Evolutionary conservation across 2,888 invertebrate species (phyloP).

Genomic region (Apamea anceps): DNA sequence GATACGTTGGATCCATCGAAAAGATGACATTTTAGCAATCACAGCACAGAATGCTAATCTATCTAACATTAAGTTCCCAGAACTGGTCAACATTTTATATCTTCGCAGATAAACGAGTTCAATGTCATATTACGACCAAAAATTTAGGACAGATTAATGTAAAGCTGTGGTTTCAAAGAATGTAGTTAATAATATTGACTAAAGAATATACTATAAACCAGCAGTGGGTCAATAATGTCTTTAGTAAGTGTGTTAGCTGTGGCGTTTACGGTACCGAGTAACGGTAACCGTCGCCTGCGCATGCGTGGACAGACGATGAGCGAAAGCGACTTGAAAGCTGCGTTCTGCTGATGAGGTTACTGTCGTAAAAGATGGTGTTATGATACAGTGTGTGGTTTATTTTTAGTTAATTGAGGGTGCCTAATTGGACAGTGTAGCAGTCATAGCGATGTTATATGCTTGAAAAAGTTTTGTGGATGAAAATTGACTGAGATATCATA

Average conservation of each 20-base stretch:
- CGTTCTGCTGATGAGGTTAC: slow-evolving; percentile 16
- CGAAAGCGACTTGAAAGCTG: slow-evolving; percentile 46
- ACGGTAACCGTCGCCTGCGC: slow-evolving; percentile 64
- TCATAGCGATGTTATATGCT: not conserved
- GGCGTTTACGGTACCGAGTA: slow-evolving; percentile 70
- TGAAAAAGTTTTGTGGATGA: not conserved
- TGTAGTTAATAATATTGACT: not conserved
- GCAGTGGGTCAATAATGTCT: slow-evolving; percentile 61
- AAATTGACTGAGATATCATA: not conserved
- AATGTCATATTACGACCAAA: not conserved
- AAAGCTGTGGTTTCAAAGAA: not conserved
- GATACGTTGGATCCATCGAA: not conserved
- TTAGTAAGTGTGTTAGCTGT: slow-evolving; percentile 62
- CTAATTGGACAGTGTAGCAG: not conserved
- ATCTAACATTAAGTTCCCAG: too few species aligned
- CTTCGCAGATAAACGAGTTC: not conserved
- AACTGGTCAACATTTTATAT: not conserved
- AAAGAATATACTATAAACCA: slow-evolving; percentile 3
- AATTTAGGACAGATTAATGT: not conserved
- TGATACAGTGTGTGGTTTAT: not conserved
- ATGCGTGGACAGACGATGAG: slow-evolving; percentile 29
- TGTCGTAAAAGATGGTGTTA: not conserved
- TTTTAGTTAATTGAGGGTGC: not conserved
- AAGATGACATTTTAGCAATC: not conserved
- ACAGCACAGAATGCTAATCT: not conserved